phyloP scores from a whole-genome alignment of 2,888 invertebrate species.

The Cheilosia soror region DNA sequence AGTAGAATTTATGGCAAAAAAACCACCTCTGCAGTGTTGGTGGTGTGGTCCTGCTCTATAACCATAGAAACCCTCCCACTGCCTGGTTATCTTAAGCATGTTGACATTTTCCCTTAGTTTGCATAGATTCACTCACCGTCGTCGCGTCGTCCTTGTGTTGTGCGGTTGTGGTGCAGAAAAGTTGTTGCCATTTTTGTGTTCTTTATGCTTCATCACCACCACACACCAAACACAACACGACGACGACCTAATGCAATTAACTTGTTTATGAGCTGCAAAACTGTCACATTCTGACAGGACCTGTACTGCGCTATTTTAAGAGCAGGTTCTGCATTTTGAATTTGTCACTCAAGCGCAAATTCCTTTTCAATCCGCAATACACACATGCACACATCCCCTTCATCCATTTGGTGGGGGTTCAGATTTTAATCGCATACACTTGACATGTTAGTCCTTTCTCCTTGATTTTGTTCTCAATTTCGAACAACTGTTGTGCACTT shows the following conservation, averaged over 20 bases:
- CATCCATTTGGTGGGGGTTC: neutral
- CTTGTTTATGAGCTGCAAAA: constrained; percentile 50
- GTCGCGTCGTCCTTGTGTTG: constrained; percentile 21
- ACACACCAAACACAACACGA: neutral
- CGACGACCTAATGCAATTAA: constrained; percentile 56
- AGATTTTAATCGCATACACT: constrained; percentile 35
- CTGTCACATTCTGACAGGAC: constrained; percentile 50
- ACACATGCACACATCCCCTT: neutral
- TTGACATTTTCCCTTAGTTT: constrained; percentile 46
- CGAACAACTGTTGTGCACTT: constrained; percentile 52
- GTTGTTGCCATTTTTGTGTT: neutral
- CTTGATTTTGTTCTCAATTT: constrained; percentile 23
- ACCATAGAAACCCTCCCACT: constrained; percentile 15
- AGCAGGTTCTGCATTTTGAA: constrained; percentile 34
- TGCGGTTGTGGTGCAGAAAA: neutral
- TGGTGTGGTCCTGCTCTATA: neutral
- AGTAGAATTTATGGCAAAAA: constrained; percentile 30
- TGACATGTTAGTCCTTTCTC: constrained; percentile 19
- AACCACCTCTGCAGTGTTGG: constrained; percentile 29
- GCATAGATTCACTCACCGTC: constrained; percentile 12
- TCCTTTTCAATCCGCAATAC: constrained; percentile 40
- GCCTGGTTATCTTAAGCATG: constrained; percentile 36
- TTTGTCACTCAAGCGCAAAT: constrained; percentile 24
- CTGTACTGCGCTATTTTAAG: constrained; percentile 39
- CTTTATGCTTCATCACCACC: constrained; percentile 19